Base-by-base conservation (phyloP, 2,888 invertebrate species). In the Branchellion lobata region DNA sequence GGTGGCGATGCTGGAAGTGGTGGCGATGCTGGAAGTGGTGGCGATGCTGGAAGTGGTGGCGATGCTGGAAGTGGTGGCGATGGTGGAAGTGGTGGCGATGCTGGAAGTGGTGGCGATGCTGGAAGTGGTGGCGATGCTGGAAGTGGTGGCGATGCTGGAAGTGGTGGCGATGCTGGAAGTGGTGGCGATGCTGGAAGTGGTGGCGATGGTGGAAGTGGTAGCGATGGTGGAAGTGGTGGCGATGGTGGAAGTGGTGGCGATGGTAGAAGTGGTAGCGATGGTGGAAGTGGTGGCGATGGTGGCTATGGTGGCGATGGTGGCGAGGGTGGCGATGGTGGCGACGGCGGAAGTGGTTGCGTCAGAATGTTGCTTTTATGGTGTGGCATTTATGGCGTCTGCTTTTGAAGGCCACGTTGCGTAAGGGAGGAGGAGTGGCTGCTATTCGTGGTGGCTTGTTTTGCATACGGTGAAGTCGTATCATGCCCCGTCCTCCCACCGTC, bases 191-290 rank as follows among this genome's bases (percentile, higher is more conserved):
- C 18, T 24, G 24, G 69, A 18, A 29, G 72, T 33, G 33, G 72
- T 34, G n/a, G 31, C 31, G 33, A 31, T 29, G n/a, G 31, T 29
- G 33, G 72, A n/a, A 72, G 69, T 14, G 27, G 34, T 29, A 34
- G 72, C n/a, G 33, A 31, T 29, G 33, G 31, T 33, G 31, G 72
- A n/a, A 72, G 65, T 65, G 29, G 65, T 65, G 29, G 65, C 29
- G 29, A 29, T 65, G 29, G 65, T 21, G 51, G 36, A 14, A 34
- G n/a, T 27, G 18, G 53, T 14, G 40, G 74, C n/a, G 36, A 36
- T 8, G 18, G 47, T n/a, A n/a, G 24, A 14, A 73, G 36, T 0
- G 36, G 21, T 11, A 73, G n/a, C 14, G 31, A 33, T 3, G 18
- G 1, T 34, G n/a, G 14, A 73, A 2, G 21, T 21, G 21, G 69